phyloP scores from a whole-genome alignment of 2,797 vertebrate genomes.

The Gadopsis bispinosus region DNA sequence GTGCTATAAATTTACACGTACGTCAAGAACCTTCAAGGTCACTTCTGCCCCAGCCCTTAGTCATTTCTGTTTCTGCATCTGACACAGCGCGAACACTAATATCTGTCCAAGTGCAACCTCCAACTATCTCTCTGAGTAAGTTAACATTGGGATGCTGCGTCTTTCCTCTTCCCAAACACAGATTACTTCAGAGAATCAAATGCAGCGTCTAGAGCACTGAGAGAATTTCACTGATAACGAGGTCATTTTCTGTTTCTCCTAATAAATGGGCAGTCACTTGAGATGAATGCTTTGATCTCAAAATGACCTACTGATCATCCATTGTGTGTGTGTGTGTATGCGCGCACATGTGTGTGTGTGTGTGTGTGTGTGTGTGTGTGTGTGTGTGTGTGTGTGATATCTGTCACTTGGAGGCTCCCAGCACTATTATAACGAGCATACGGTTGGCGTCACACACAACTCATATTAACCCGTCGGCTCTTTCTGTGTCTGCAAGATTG shows the following conservation, averaged over 20 bases:
- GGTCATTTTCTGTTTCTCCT: conserved; percentile 54
- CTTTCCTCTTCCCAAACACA: background rate
- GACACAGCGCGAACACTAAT: background rate
- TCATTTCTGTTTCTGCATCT: conserved; percentile 1
- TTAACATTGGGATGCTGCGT: background rate
- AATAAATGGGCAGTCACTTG: conserved; percentile 63
- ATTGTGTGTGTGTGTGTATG: conserved; percentile 52
- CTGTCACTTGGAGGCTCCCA: conserved; percentile 79
- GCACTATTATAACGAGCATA: conserved; percentile 83
- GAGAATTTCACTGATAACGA: conserved; percentile 40
- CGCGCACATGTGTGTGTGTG: conserved; percentile 32
- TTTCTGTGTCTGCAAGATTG: conserved; percentile 57
- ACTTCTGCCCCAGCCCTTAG: background rate
- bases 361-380: conserved; percentile 50
- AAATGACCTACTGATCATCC: conserved; percentile 67
- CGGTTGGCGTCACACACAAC: conserved; percentile 78
- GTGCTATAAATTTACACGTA: conserved; percentile 35
- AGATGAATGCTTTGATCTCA: conserved; percentile 71
- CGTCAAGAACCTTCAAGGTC: conserved; percentile 23
- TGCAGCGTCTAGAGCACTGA: conserved; percentile 20
- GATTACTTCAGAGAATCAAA: conserved; percentile 29
- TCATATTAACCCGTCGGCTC: conserved; percentile 78
- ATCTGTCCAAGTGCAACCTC: conserved; percentile 1
- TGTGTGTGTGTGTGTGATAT: conserved; percentile 67
- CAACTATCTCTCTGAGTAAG: background rate